Conservation (phyloP, 2,888 invertebrate genomes). For the Eupithecia subumbrata region DNA sequence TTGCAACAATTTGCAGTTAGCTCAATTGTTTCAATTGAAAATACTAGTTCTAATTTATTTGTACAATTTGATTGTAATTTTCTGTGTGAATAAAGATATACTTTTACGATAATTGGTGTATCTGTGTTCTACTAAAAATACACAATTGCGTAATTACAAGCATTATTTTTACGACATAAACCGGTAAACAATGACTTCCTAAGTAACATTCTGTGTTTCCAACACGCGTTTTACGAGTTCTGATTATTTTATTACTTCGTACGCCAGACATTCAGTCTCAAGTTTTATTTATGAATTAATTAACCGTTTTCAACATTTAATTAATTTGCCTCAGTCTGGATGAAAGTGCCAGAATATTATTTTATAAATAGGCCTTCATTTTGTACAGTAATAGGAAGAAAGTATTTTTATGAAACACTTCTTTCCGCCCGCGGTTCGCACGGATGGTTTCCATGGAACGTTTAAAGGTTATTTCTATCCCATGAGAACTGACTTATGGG, state of each 20-base stretch:
- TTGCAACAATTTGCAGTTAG: too few species aligned
- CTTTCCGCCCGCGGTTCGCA: neutral
- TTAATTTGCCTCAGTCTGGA: neutral
- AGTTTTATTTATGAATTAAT: slow-evolving; percentile 7
- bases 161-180: neutral
- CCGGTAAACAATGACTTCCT: slow-evolving; percentile 1
- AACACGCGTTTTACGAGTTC: slow-evolving; percentile 7
- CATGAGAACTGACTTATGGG: neutral
- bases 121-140: neutral
- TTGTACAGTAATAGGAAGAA: neutral
- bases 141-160: neutral
- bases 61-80: too few species aligned
- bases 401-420: neutral
- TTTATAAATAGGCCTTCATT: neutral
- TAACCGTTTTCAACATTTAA: slow-evolving; percentile 8
- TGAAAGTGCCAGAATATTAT: neutral
- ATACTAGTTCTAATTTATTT: too few species aligned
- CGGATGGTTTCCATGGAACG: neutral
- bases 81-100: too few species aligned
- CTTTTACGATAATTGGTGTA: neutral
- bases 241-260: slow-evolving; percentile 5
- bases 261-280: slow-evolving; percentile 3
- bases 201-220: slow-evolving; percentile 14
- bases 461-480: neutral
- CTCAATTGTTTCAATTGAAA: too few species aligned